phyloP scores from a whole-genome alignment of 2,888 invertebrate species.

The Xestia c-nigrum region DNA sequence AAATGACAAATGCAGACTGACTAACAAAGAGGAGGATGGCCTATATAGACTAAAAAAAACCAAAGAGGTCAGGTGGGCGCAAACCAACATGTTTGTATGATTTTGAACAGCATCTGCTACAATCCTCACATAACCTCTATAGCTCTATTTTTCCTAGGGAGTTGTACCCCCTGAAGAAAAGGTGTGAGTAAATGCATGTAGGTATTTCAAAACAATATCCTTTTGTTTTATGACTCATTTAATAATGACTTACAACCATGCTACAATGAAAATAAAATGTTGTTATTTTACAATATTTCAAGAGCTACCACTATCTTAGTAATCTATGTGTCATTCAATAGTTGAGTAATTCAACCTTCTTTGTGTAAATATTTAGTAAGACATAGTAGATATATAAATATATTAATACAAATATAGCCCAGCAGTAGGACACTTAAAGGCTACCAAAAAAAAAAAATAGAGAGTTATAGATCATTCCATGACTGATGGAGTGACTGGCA shows the following conservation, averaged over 20 bases:
- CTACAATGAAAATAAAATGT: conserved; percentile 9
- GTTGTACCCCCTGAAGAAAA: not conserved
- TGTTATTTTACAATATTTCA: conserved; percentile 13
- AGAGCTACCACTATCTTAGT: conserved; percentile 27
- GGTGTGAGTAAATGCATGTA: not conserved
- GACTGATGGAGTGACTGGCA: not conserved
- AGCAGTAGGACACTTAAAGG: not conserved
- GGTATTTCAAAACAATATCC: not conserved
- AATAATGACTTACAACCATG: not conserved
- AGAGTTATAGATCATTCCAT: conserved; percentile 3
- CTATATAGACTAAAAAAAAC: not conserved
- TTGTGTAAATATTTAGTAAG: not conserved
- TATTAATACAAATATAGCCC: not conserved
- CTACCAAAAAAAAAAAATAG: not conserved
- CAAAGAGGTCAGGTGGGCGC: not conserved
- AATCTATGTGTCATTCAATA: conserved; percentile 36
- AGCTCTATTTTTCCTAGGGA: not conserved
- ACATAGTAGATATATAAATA: not conserved
- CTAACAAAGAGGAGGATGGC: not conserved
- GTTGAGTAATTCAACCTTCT: conserved; percentile 17
- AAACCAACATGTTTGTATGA: not conserved
- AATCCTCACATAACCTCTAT: not conserved
- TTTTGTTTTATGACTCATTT: conserved; percentile 22
- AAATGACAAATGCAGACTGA: not conserved
- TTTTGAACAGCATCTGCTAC: not conserved